These are phyloP conservation scores for Ctenopoma multispine DNA, from an alignment of 2,797 vertebrate genomes.

Conservation along the genomic window DNA sequence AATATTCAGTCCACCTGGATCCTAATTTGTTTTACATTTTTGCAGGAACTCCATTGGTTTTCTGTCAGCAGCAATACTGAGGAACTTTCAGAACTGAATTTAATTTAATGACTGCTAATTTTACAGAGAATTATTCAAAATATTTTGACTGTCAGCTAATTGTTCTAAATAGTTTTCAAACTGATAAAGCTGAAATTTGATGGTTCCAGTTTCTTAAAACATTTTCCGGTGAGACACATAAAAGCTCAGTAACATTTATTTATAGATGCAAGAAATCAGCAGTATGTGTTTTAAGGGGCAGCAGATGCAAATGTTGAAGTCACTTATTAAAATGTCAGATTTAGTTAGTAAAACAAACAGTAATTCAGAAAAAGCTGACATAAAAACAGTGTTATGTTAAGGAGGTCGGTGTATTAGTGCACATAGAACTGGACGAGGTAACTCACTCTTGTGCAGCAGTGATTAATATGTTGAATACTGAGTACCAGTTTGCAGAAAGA, in stretches of 20 bases:
- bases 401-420: too few species aligned
- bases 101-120: background rate
- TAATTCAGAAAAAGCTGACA: background rate
- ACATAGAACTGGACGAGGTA: too few species aligned
- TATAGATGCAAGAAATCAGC: background rate
- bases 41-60: background rate
- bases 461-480: too few species aligned
- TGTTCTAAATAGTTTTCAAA: too few species aligned
- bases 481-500: too few species aligned
- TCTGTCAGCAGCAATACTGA: background rate
- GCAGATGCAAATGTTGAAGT: background rate
- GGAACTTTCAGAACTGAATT: background rate
- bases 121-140: background rate
- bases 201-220: background rate
- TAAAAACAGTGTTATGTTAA: too few species aligned
- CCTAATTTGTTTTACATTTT: background rate
- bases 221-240: background rate
- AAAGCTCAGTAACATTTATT: background rate
- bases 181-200: background rate
- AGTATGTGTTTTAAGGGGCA: background rate
- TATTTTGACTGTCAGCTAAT: background rate
- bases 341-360: background rate
- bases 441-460: too few species aligned
- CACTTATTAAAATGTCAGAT: background rate
- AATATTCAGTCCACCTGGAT: background rate